Evolutionary conservation across 2,797 vertebrate species (phyloP).

Genomic region (Erethizon dorsatum): DNA sequence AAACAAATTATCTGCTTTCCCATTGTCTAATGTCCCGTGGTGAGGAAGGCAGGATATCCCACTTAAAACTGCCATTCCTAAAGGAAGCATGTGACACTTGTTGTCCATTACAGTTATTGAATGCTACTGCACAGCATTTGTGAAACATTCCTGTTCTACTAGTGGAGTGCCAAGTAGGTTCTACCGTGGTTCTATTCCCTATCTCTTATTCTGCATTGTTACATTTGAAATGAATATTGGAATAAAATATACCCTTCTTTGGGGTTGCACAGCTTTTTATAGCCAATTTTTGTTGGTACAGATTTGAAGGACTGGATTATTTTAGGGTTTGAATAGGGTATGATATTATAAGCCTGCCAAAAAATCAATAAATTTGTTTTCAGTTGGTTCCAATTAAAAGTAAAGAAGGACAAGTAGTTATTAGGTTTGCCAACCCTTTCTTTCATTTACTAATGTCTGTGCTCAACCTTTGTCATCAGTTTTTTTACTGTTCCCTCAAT

Average conservation of each 20-base stretch:
- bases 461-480: not conserved
- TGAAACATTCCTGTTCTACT: not conserved
- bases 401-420: not conserved
- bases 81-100: not conserved
- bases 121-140: not conserved
- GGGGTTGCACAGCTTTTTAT: not conserved
- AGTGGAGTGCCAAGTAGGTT: not conserved
- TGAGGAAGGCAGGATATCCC: not conserved
- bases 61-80: not conserved
- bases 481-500: not conserved
- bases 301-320: not conserved
- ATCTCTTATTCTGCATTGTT: not conserved
- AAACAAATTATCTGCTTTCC: not conserved
- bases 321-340: not conserved
- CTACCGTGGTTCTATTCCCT: not conserved
- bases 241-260: not conserved
- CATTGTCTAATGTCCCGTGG: not conserved
- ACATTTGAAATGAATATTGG: not conserved
- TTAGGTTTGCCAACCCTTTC: not conserved
- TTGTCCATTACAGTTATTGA: not conserved
- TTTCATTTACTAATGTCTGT: slow-evolving; percentile 27
- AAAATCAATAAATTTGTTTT: not conserved
- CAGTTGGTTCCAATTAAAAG: not conserved
- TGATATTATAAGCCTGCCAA: not conserved
- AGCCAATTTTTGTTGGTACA: not conserved